Evolutionary conservation across 2,113 vertebrate species (phyloP).

Genomic region (Hyperoodon ampullatus): DNA sequence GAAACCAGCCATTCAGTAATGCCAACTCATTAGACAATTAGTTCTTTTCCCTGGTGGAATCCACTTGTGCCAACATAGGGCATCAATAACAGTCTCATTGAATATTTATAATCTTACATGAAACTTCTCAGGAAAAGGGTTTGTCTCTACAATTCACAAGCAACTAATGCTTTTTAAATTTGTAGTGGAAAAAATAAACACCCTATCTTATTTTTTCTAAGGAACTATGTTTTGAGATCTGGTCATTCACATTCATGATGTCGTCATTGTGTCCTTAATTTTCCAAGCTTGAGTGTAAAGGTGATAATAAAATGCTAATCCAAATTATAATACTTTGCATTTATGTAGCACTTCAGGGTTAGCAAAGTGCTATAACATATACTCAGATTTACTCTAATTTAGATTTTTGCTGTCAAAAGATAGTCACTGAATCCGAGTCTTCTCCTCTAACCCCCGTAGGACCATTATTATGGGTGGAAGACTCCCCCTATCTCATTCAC

Average conservation of each 20-base stretch:
- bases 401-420: neutral
- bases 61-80: neutral
- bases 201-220: neutral
- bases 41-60: neutral
- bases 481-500: neutral
- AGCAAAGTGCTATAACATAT: neutral
- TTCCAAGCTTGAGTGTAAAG: neutral
- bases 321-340: neutral
- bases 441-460: neutral
- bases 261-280: constrained; percentile 14
- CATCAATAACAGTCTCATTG: neutral
- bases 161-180: neutral
- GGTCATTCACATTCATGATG: neutral
- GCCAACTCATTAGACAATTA: neutral
- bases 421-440: neutral
- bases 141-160: constrained; percentile 14
- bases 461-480: neutral
- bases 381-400: neutral
- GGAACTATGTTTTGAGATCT: neutral
- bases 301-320: constrained; percentile 27
- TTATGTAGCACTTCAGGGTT: neutral
- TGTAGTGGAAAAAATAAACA: neutral
- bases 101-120: constrained; percentile 10
- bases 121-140: constrained; percentile 4
- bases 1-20: constrained; percentile 15